Evolutionary conservation across 30 jellyfish, hydroid and myxozoan genomes (phyloP).

Genomic region (Chrysaora quinquecirrha): DNA sequence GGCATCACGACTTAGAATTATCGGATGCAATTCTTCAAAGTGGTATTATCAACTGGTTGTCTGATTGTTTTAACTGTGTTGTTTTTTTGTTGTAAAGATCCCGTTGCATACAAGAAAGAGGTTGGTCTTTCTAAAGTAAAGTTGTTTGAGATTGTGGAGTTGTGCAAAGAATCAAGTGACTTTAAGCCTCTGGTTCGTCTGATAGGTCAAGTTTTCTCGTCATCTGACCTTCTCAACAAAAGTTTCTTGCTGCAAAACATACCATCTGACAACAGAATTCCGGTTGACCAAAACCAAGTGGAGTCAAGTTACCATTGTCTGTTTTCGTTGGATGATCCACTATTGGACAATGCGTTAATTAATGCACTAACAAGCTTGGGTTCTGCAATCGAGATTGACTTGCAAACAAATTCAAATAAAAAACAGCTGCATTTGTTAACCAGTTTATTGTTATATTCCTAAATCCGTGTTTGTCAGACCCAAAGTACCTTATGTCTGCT

Average conservation of each 20-base stretch:
- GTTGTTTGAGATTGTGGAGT: constrained; percentile 46
- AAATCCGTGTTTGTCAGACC: constrained; percentile 73
- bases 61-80: background rate
- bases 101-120: constrained; percentile 9
- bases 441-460: constrained; percentile 73
- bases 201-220: constrained; percentile 70
- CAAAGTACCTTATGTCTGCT: constrained; percentile 74
- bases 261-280: constrained; percentile 11
- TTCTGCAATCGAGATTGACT: constrained; percentile 54
- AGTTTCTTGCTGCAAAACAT: constrained; percentile 48
- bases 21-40: no score
- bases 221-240: constrained; percentile 63
- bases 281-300: constrained; percentile 47
- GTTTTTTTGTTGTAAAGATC: background rate
- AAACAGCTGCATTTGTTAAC: constrained; percentile 32
- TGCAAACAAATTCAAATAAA: constrained; percentile 26
- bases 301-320: constrained; percentile 42
- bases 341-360: constrained; percentile 75
- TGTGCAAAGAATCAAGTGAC: constrained; percentile 32
- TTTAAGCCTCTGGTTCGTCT: constrained; percentile 60
- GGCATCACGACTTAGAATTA: no score
- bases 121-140: constrained; percentile 24
- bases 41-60: background rate
- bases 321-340: constrained; percentile 46
- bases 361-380: constrained; percentile 84